Evolutionary conservation across 1,140 invertebrate species (phyloP), one percentile per base, ranked within the genome.

Genomic region (Caligus rogercresseyi): DNA sequence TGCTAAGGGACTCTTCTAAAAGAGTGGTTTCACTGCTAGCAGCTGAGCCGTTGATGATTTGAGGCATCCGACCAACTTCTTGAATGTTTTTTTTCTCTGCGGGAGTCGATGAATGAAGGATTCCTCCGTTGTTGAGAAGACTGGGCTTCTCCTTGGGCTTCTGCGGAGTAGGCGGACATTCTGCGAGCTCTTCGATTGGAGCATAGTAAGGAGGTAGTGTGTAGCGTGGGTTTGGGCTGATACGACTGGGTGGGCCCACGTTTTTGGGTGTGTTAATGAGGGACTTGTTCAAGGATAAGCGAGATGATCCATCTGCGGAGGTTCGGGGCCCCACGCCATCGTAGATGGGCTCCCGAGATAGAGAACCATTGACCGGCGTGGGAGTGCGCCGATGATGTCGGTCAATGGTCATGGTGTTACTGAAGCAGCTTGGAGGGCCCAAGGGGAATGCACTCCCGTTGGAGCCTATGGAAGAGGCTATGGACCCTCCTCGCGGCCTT

Each of bases 251-350:
- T 55, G 31, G 3, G 52, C 25, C 19, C 64, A 57, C 23, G 67
- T 58, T 20, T 64, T 16, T 54, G 19, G 61, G 56, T 7, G 54
- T 64, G 52, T 64, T 65, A n/a, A 63, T 62, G 52, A 60, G 66
- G 25, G 65, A 66, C 23, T 69, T 68, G 15, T 69, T 72, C 64
- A 89, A 72, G 15, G 86, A 87, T 65, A 87, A 80, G 1, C 82
- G 86, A 13, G 86, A 89, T 67, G 84, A 87, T 25, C 87, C 87
- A 66, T 84, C 85, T 1, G 86, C 87, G 3, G 87, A 90, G 13
- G 89, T 85, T 67, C 87, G 77, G 23, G 85, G 84, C 0, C 88
- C 88, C 82, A 91, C 86, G 70, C 89, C 89, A 72, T 91, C 88
- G 71, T 90, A 90, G 1, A 87, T 79, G 0, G 85, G 85, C 69